Evolutionary conservation across 2,888 invertebrate species (phyloP).

Genomic region (Piscicola geometra): DNA sequence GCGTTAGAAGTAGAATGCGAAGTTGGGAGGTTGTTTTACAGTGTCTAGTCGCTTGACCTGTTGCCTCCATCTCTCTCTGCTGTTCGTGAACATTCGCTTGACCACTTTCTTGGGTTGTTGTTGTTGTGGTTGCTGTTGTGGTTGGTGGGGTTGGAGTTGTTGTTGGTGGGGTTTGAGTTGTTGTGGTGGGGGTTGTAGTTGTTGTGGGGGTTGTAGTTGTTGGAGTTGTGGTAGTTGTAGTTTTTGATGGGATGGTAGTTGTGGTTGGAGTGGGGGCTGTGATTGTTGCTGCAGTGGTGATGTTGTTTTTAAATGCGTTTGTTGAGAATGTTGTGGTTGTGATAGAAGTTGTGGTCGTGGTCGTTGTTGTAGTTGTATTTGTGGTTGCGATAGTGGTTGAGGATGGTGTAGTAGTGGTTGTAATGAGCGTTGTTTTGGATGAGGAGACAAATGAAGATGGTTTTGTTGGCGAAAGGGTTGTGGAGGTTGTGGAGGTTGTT

Average conservation of each 20-base stretch:
- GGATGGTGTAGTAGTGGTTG: neutral
- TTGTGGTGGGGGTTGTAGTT: neutral
- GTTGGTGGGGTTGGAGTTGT: neutral
- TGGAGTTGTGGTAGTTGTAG: too few relatives aligned
- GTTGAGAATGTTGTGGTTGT: too few relatives aligned
- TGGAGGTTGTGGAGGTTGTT: neutral
- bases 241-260: too few relatives aligned
- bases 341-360: neutral
- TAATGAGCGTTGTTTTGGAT: neutral
- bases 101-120: slow-evolving; percentile 38
- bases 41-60: slow-evolving; percentile 51
- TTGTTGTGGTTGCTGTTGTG: neutral
- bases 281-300: too few relatives aligned
- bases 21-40: too few relatives aligned
- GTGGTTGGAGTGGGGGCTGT: too few relatives aligned
- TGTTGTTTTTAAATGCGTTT: too few relatives aligned
- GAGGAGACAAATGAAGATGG: neutral
- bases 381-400: neutral
- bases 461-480: neutral
- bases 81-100: slow-evolving; percentile 44
- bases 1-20: too few relatives aligned
- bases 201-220: too few relatives aligned
- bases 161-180: neutral
- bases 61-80: slow-evolving; percentile 84
- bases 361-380: neutral